Evolutionary conservation across 2,888 invertebrate genomes (phyloP).

Genomic region (Pandemis cinnamomeana): DNA sequence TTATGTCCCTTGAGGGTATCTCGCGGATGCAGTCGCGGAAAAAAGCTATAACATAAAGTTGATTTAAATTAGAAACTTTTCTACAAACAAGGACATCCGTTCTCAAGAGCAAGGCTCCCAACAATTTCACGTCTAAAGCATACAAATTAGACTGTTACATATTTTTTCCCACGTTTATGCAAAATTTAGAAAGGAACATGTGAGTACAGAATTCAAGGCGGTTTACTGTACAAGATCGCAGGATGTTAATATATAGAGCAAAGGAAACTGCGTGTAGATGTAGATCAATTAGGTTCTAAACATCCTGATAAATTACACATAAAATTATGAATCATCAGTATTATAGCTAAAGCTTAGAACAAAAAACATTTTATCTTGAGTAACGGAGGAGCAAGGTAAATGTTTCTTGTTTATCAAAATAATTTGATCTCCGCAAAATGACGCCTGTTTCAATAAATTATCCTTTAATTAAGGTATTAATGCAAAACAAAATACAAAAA

Average conservation of each 20-base stretch:
- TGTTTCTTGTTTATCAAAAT: too few species aligned
- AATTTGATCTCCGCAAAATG: too few species aligned
- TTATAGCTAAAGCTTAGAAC: background rate
- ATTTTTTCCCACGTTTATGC: conserved; percentile 57
- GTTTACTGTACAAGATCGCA: conserved; percentile 45
- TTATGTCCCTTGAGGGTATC: too few species aligned
- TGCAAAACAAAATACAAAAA: conserved; percentile 14
- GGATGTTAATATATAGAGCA: conserved; percentile 39
- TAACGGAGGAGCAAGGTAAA: too few species aligned
- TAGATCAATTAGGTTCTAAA: background rate
- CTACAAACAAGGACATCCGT: conserved; percentile 14
- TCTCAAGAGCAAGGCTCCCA: conserved; percentile 10
- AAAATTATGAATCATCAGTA: background rate
- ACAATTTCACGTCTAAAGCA: background rate
- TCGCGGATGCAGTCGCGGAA: too few species aligned
- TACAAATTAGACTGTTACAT: conserved; percentile 10
- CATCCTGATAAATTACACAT: background rate
- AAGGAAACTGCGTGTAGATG: conserved; percentile 20
- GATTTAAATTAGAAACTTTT: background rate
- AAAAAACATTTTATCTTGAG: too few species aligned
- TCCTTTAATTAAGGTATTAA: too few species aligned
- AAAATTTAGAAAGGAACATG: conserved; percentile 71
- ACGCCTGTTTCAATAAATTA: too few species aligned
- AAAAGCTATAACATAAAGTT: too few species aligned
- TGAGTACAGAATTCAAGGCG: conserved; percentile 62